phyloP scores from a whole-genome alignment of 64 coral and sea anemone species.

The Montipora cactus region DNA sequence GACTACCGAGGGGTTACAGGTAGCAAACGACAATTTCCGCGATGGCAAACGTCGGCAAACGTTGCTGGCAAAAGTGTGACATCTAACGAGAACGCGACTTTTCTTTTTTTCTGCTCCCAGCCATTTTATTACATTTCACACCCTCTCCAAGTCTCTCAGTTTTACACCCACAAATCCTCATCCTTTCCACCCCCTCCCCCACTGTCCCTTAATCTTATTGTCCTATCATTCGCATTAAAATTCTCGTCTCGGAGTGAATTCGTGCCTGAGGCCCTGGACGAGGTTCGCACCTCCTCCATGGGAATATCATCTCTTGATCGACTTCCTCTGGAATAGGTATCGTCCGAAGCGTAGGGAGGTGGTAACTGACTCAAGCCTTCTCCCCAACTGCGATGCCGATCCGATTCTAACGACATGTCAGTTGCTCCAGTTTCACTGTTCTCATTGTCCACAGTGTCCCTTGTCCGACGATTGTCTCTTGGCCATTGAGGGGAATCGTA shows the following conservation, averaged over 20 bases:
- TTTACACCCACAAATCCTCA: constrained; percentile 34
- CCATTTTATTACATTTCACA: neutral
- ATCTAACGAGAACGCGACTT: neutral
- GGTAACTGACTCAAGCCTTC: constrained; percentile 73
- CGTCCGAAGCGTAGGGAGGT: constrained; percentile 63
- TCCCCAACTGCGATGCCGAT: constrained; percentile 67
- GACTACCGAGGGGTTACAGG: no score
- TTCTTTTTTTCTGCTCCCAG: neutral
- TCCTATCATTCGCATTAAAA: constrained; percentile 17
- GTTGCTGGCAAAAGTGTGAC: neutral
- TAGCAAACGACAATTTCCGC: no score
- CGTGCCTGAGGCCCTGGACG: constrained; percentile 1
- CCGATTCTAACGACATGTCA: constrained; percentile 30
- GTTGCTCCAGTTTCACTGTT: constrained; percentile 29
- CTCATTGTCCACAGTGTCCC: constrained; percentile 28
- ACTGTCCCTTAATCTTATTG: constrained; percentile 32
- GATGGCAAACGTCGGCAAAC: neutral
- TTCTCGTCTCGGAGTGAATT: constrained; percentile 41
- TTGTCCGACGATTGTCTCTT: constrained; percentile 15
- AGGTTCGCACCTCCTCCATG: constrained; percentile 13
- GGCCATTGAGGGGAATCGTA: neutral
- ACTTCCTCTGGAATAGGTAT: constrained; percentile 29
- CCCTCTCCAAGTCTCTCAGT: neutral
- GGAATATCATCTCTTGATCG: constrained; percentile 34
- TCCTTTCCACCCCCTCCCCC: constrained; percentile 46